phyloP scores from a whole-genome alignment of 2,888 invertebrate species.

The Ophioninae sp. region DNA sequence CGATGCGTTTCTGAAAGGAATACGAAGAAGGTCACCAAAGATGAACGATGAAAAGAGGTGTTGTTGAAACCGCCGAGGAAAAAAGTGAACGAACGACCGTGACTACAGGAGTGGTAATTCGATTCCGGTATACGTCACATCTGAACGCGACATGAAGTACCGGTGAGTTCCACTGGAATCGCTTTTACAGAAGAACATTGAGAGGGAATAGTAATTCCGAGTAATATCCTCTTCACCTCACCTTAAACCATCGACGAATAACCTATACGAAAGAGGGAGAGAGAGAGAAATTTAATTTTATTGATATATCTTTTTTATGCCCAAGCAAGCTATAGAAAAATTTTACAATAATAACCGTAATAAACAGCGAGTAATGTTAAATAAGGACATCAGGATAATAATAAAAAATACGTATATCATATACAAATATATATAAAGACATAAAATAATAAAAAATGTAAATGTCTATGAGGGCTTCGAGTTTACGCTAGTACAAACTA shows the following conservation, averaged over 20 bases:
- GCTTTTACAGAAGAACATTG: constrained; percentile 24
- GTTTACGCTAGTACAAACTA: no score
- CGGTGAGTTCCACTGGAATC: constrained; percentile 26
- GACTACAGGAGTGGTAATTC: constrained; percentile 56
- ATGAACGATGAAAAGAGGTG: constrained; percentile 4
- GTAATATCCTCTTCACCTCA: constrained; percentile 22
- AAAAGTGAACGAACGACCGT: constrained; percentile 51
- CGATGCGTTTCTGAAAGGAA: constrained; percentile 31
- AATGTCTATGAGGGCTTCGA: no score
- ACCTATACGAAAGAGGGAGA: constrained; percentile 8
- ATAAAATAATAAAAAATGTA: no score
- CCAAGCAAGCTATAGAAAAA: no score
- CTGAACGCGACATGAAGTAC: constrained; percentile 42
- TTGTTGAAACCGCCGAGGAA: constrained; percentile 16
- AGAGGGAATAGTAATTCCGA: constrained; percentile 60
- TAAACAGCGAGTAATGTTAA: no score
- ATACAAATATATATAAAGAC: no score
- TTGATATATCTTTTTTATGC: no score
- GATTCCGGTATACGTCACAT: constrained; percentile 56
- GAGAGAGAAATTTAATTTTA: no score
- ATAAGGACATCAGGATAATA: no score
- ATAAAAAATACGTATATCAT: no score
- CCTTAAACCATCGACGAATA: constrained; percentile 50
- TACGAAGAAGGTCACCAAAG: background rate
- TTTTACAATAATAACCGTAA: no score